phyloP scores from a whole-genome alignment of 2,113 vertebrate genomes.

The Ailuropoda melanoleuca region DNA sequence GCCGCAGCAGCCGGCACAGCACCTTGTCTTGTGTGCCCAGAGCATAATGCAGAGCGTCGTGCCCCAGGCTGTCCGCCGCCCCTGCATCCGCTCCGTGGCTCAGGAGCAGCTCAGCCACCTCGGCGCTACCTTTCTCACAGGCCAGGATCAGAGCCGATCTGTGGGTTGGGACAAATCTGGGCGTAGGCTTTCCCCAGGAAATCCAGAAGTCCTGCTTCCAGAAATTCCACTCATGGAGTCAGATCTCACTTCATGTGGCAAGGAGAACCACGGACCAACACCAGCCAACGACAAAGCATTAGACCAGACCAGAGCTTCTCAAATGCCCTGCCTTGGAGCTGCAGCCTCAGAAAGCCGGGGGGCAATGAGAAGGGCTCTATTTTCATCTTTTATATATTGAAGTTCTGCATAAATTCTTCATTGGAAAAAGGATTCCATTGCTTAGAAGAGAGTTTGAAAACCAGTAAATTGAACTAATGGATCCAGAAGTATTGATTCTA shows the following conservation, averaged over 20 bases:
- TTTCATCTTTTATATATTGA: background rate
- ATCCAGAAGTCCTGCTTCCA: background rate
- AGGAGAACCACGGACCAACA: background rate
- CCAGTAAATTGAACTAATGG: background rate
- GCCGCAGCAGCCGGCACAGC: slow-evolving; percentile 44
- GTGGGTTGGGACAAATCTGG: background rate
- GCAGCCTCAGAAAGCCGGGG: background rate
- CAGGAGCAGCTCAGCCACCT: slow-evolving; percentile 79
- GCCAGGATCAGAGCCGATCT: slow-evolving; percentile 84
- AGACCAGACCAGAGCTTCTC: background rate
- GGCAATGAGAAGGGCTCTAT: background rate
- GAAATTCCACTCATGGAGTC: background rate
- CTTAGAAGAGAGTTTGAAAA: slow-evolving; percentile 18
- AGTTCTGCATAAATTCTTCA: background rate
- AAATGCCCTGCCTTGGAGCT: background rate
- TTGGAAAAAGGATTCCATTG: background rate
- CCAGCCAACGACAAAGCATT: background rate
- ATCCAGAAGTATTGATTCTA: background rate
- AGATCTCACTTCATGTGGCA: background rate
- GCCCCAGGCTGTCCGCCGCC: slow-evolving; percentile 38
- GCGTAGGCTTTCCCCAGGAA: background rate
- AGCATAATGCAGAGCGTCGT: slow-evolving; percentile 51
- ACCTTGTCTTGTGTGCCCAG: background rate
- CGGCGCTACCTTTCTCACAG: slow-evolving; percentile 76
- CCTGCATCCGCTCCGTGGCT: slow-evolving; percentile 67